Conservation (phyloP, 2,797 vertebrate species). For the Choloepus didactylus region DNA sequence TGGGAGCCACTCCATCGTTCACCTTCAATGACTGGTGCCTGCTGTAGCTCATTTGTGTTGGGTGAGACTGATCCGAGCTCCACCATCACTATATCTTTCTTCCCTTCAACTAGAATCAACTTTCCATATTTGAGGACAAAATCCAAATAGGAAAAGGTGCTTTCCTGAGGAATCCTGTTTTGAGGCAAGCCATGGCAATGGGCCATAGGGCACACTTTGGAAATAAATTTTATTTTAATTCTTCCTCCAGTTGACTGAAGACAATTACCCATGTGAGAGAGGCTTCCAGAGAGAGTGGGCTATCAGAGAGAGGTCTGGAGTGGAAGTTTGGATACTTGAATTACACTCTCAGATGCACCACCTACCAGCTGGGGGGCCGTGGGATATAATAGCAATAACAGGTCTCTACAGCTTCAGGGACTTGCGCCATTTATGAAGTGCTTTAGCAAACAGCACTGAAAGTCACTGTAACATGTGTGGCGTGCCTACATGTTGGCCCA, state of each 20-base stretch:
- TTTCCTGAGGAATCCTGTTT: background rate
- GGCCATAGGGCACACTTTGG: background rate
- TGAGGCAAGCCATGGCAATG: background rate
- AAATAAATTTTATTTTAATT: background rate
- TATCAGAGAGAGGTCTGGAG: background rate
- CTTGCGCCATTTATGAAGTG: background rate
- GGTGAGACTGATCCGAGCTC: background rate
- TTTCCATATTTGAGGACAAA: background rate
- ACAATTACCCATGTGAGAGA: background rate
- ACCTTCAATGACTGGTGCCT: accelerated
- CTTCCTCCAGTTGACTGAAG: background rate
- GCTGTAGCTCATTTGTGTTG: background rate
- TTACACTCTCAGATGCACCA: background rate
- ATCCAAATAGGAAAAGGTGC: background rate
- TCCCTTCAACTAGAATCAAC: background rate
- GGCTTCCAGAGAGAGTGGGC: background rate
- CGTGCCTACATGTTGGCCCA: too few species aligned
- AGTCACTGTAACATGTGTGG: background rate
- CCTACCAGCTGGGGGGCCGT: background rate
- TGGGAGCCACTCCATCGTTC: too few species aligned
- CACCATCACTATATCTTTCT: accelerated
- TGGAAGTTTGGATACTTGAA: background rate
- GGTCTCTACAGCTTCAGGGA: background rate
- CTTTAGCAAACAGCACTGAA: background rate
- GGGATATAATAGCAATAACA: background rate